A percentile compares a stretch with the other conserved stretches of the same genome.
These are phyloP conservation scores for Morone saxatilis DNA, from an alignment of 2,113 vertebrate species.

Conservation along the genomic window DNA sequence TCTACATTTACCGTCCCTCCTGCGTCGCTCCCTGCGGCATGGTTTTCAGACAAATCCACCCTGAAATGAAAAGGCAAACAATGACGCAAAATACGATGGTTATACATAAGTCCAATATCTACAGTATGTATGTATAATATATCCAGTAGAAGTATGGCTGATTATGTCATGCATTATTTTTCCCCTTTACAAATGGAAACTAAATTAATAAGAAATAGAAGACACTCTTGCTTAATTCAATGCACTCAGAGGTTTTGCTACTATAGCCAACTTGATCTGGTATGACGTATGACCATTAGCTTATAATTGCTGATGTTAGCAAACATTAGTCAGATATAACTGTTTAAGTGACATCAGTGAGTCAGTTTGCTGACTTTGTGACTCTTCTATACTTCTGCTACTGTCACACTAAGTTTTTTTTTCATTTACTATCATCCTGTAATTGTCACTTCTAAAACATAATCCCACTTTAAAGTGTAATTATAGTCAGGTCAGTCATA, in stretches of 20 bases:
- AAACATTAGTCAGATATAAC: not conserved
- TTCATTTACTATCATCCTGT: not conserved
- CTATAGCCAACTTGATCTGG: not conserved
- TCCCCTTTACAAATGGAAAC: not conserved
- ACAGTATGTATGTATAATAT: not conserved
- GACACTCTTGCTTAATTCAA: not conserved
- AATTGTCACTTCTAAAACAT: not conserved
- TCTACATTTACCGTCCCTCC: conserved; percentile 2
- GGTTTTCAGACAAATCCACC: not conserved
- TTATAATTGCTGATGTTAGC: not conserved
- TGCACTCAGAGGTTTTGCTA: not conserved
- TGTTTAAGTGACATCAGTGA: not conserved
- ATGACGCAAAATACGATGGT: too few relatives aligned
- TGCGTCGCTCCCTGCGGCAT: too few relatives aligned
- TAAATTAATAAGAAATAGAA: not conserved
- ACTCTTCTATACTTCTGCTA: not conserved
- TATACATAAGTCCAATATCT: not conserved
- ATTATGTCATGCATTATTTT: not conserved
- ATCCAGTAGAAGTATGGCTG: not conserved
- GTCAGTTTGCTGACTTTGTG: not conserved
- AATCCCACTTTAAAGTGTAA: not conserved
- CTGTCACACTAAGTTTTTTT: not conserved
- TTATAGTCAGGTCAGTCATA: not conserved
- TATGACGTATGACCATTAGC: not conserved
- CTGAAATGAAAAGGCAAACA: not conserved